Base-by-base conservation (phyloP, 2,888 invertebrate genomes). In the Orthonychiurus folsomi region DNA sequence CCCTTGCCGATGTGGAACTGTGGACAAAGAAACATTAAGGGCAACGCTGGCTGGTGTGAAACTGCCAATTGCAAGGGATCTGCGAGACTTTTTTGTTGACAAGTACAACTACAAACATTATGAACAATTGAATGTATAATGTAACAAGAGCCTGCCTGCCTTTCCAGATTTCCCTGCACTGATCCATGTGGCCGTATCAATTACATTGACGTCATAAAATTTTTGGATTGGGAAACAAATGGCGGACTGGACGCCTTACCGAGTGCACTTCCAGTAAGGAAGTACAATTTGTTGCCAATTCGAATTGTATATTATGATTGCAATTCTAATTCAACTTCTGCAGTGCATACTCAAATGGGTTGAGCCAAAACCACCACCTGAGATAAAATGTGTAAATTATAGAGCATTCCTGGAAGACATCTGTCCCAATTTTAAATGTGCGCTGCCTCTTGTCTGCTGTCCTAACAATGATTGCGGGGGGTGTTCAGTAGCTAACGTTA, bases 371-470 rank as follows among this genome's bases (percentile, higher is more conserved):
- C 48, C 50, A 2, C 64, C 64, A 15, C 3, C 50, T 3, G 62
- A 60, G 56, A 50, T 66, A 1, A 56, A 27, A 53, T 69, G 66
- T 59, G 64, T 69, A n/a, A 68, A 69, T 50, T 69, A 69, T 59
- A 26, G 64, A 18, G 65, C 58, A 23, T 64, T 69, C 37, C 55
- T 69, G 12, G 62, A 66, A 18, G 52, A 58, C 1, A 58, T 69
- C 12, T 63, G 63, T 56, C 65, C 66, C n/a, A 64, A 63, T 37
- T 63, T 64, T n/a, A 57, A 24, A 56, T 69, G 68, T 28, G 57
- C 65, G 12, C 53, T 63, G 9, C 53, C 62, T 0, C 50, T 48
- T 3, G 27, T 59, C 20, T 60, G 63, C 28, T 63, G 64, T 37
- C 59, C 60, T 52, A n/a, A n/a, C n/a, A n/a, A n/a, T n/a, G n/a